Percentiles rank a stretch among this genome's conserved stretches.
Evolutionary conservation across 2,888 invertebrate species (phyloP).

Genomic region (Phyllotreta striolata): DNA sequence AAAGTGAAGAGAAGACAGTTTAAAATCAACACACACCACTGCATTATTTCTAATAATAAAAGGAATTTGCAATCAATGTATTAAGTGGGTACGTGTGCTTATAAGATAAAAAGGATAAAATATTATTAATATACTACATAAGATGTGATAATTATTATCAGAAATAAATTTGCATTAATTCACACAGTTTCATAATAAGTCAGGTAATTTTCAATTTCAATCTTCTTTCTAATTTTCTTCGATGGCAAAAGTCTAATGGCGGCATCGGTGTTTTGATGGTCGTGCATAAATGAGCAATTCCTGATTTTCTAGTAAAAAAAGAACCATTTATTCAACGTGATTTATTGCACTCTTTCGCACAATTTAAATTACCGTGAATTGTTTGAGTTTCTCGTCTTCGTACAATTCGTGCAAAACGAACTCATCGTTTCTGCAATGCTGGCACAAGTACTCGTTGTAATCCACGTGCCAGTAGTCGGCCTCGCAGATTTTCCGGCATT

Average conservation of each 20-base stretch:
- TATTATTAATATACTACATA: too few relatives aligned
- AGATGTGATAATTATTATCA: too few relatives aligned
- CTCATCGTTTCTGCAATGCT: slow-evolving; percentile 60
- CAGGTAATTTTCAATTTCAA: slow-evolving; percentile 58
- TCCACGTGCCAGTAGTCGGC: slow-evolving; percentile 64
- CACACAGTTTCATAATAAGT: slow-evolving; percentile 10
- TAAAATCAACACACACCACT: too few relatives aligned
- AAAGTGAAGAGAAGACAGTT: too few relatives aligned
- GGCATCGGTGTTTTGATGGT: slow-evolving; percentile 58
- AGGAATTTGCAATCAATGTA: too few relatives aligned
- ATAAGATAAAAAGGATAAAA: too few relatives aligned
- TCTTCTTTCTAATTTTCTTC: slow-evolving; percentile 51
- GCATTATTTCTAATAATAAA: too few relatives aligned
- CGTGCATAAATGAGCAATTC: slow-evolving; percentile 58
- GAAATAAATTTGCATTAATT: too few relatives aligned
- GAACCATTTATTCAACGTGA: not conserved
- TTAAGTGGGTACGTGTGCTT: too few relatives aligned
- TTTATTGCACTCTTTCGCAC: not conserved
- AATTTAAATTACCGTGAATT: slow-evolving; percentile 50
- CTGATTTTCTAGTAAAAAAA: slow-evolving; percentile 56
- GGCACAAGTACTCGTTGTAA: slow-evolving; percentile 58
- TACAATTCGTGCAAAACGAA: slow-evolving; percentile 51
- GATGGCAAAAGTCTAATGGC: slow-evolving; percentile 51
- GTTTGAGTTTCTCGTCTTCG: slow-evolving; percentile 47
- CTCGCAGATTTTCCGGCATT: slow-evolving; percentile 58